Base-by-base conservation (phyloP, 2,113 vertebrate species). In the Vireo altiloquus region DNA sequence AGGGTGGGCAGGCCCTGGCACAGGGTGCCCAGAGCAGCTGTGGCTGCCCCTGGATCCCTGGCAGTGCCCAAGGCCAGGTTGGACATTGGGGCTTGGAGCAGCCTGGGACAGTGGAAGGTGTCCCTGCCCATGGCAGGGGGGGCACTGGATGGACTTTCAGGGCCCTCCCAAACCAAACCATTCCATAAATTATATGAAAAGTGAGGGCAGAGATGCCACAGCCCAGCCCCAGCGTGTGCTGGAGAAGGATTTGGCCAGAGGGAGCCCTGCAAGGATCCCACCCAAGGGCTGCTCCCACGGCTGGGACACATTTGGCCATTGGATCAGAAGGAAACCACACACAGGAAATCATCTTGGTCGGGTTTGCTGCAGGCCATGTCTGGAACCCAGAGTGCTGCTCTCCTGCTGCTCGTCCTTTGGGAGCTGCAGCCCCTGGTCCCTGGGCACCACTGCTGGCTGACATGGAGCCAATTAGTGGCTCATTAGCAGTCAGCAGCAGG, bases 171-270 rank as follows among this genome's bases (percentile, higher is more conserved):
- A 50, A 4, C 12, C 22, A 74, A 44, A 20, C 15, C 15, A 17
- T 66, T 39, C 28, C 14, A 39, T 39, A 30, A 74, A 17, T 52
- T 16, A 8, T 4, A 75, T 10, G 15, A n/a, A 23, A n/a, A 66
- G 49, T 14, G 9, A 30, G 13, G 25, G 28, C 22, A 57, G 57
- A 74, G 31, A 17, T 37, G 47, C 31, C 31, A 31, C 2, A 37
- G 54, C 42, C 44, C 49, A 50, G 33, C 10, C 25, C 18, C n/a
- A 56, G 30, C 0, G 0, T 0, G 9, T 66, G 49, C 27, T 52
- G 42, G 49, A 35, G 57, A 47, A 37, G 57, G 33, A 50, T 3
- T 6, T 47, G 30, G 35, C 33, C 3, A 2, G 19, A 44, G 44
- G 25, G 9, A 86, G 40, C 31, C 35, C 27, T 47, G 21, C 20